A percentile compares a stretch with the other conserved stretches of the same genome.
phyloP scores from a whole-genome alignment of 2,888 invertebrate genomes.

The Mycalesis mineus region DNA sequence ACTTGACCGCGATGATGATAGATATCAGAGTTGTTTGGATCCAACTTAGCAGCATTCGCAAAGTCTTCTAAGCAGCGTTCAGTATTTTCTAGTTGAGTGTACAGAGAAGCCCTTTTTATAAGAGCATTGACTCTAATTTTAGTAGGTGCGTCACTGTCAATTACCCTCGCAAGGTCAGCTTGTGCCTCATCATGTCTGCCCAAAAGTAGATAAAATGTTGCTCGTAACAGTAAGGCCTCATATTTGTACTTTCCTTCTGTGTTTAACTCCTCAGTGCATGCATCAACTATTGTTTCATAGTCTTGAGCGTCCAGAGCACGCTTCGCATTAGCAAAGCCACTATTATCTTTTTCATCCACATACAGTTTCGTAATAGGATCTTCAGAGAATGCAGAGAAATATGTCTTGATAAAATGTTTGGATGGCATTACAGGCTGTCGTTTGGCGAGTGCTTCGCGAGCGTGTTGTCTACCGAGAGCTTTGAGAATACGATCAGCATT shows the following conservation, averaged over 20 bases:
- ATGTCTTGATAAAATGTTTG: constrained; percentile 89
- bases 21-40: constrained; percentile 90
- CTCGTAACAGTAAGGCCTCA: constrained; percentile 88
- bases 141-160: constrained; percentile 80
- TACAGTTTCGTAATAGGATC: constrained; percentile 85
- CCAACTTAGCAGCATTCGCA: constrained; percentile 84
- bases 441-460: constrained; percentile 83
- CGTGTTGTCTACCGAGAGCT: constrained; percentile 85
- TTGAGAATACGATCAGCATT: constrained; percentile 94
- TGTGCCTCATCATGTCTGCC: constrained; percentile 86
- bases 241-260: constrained; percentile 80
- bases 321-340: constrained; percentile 85
- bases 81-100: constrained; percentile 87
- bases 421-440: constrained; percentile 89
- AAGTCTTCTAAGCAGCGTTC: constrained; percentile 89
- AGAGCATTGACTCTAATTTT: constrained; percentile 89
- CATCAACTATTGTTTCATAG: constrained; percentile 86
- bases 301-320: constrained; percentile 82
- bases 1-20: constrained; percentile 96
- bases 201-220: constrained; percentile 88
- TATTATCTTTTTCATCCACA: constrained; percentile 58
- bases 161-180: constrained; percentile 83
- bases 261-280: constrained; percentile 88
- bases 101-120: constrained; percentile 91
- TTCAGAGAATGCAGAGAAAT: constrained; percentile 91